Percentiles rank a stretch among this genome's conserved stretches.
These are phyloP conservation scores for Corythornis vintsioides DNA, from an alignment of 2,113 vertebrate species.

Conservation along the genomic window DNA sequence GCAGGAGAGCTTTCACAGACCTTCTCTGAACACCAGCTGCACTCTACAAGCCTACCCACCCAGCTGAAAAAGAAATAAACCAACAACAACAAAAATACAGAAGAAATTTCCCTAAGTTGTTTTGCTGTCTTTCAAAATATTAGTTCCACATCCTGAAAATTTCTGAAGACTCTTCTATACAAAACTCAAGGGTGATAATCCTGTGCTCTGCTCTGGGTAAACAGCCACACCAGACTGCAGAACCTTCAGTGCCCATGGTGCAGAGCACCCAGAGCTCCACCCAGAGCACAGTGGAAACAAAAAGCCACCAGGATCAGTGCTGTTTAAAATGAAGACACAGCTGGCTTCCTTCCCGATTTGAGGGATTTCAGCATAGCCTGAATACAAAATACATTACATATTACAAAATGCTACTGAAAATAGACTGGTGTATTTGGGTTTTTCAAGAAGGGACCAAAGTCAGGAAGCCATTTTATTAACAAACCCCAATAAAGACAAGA, in stretches of 20 bases:
- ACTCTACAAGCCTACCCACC: background rate
- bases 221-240: background rate
- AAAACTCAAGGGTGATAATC: background rate
- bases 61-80: background rate
- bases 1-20: background rate
- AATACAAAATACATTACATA: background rate
- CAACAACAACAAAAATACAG: too few relatives aligned
- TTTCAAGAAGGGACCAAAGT: background rate
- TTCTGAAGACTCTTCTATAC: background rate
- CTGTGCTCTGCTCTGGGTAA: background rate
- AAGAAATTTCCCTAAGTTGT: background rate
- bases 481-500: background rate
- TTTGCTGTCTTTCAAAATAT: background rate
- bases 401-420: background rate
- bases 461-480: background rate
- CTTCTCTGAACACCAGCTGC: background rate
- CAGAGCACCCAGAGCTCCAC: background rate
- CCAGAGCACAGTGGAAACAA: background rate
- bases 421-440: background rate
- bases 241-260: fast-evolving
- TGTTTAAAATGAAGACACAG: background rate
- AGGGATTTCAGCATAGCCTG: background rate
- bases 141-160: background rate
- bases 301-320: background rate
- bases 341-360: background rate